These are phyloP conservation scores for Stictocephala bisonia DNA, from an alignment of 2,888 invertebrate genomes.

Conservation along the genomic window DNA sequence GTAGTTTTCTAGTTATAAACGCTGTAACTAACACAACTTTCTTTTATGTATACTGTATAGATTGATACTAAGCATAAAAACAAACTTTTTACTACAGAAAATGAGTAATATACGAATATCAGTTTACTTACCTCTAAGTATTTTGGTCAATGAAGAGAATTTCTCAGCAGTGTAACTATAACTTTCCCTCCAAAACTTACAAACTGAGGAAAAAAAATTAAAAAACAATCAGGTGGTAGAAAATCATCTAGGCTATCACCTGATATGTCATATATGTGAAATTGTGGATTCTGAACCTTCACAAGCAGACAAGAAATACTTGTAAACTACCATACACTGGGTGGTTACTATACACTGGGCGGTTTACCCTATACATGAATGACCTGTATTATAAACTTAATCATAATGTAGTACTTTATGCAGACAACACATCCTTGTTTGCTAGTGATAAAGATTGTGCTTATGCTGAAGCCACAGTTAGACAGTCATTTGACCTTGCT, in stretches of 20 bases:
- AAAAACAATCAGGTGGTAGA: neutral
- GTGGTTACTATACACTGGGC: too few species aligned
- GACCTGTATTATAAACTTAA: too few species aligned
- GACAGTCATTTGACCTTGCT: too few species aligned
- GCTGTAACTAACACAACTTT: too few species aligned
- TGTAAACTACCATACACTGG: conserved; percentile 3
- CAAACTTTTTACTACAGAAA: neutral
- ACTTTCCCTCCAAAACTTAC: conserved; percentile 15
- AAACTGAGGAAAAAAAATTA: neutral
- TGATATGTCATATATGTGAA: neutral
- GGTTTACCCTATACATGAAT: conserved; percentile 18
- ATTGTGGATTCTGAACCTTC: neutral
- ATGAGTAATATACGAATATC: neutral
- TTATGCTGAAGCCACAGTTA: too few species aligned
- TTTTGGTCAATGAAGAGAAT: neutral
- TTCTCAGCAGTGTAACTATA: neutral
- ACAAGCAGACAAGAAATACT: conserved; percentile 13
- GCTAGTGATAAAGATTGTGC: too few species aligned
- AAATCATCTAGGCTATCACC: neutral
- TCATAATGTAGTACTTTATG: too few species aligned
- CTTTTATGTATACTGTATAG: too few species aligned
- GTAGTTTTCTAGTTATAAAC: too few species aligned
- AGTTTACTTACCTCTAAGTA: neutral
- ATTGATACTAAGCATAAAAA: neutral
- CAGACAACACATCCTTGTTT: too few species aligned